phyloP scores from a whole-genome alignment of 2,888 invertebrate species.

The Sarcophaga caerulescens region DNA sequence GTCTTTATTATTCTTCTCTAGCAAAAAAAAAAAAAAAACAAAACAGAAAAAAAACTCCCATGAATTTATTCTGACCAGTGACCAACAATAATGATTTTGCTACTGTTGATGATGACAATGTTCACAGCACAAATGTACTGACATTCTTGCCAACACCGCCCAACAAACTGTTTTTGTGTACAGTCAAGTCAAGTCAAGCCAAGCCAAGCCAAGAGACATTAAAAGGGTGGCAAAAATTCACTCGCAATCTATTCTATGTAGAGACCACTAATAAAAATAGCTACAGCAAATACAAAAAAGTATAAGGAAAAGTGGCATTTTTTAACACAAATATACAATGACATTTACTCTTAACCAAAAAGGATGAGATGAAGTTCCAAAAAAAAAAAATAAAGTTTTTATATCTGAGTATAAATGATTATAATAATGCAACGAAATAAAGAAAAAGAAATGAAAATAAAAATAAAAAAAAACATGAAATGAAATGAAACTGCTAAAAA shows the following conservation, averaged over 20 bases:
- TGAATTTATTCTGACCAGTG: conserved; percentile 44
- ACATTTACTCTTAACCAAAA: conserved; percentile 41
- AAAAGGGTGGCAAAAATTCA: not conserved
- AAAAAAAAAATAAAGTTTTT: not conserved
- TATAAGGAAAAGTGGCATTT: conserved; percentile 40
- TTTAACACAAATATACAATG: conserved; percentile 44
- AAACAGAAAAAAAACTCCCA: not conserved
- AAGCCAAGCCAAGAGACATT: too few species aligned
- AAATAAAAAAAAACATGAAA: not conserved
- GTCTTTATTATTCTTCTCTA: conserved; percentile 23
- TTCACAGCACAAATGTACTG: conserved; percentile 19
- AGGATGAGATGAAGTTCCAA: not conserved
- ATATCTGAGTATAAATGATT: not conserved
- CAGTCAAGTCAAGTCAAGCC: not conserved
- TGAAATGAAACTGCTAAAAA: conserved; percentile 25
- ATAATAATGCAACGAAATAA: conserved; percentile 29
- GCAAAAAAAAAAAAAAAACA: too few species aligned
- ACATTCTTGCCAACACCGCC: not conserved
- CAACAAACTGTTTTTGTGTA: not conserved
- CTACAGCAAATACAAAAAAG: not conserved
- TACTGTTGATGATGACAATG: conserved; percentile 28
- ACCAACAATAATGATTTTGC: conserved; percentile 26
- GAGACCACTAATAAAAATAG: conserved; percentile 2
- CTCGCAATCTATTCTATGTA: not conserved
- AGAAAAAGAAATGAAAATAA: conserved; percentile 8